These are phyloP conservation scores for Crypturellus undulatus DNA, from an alignment of 2,113 vertebrate genomes.

Conservation along the genomic window DNA sequence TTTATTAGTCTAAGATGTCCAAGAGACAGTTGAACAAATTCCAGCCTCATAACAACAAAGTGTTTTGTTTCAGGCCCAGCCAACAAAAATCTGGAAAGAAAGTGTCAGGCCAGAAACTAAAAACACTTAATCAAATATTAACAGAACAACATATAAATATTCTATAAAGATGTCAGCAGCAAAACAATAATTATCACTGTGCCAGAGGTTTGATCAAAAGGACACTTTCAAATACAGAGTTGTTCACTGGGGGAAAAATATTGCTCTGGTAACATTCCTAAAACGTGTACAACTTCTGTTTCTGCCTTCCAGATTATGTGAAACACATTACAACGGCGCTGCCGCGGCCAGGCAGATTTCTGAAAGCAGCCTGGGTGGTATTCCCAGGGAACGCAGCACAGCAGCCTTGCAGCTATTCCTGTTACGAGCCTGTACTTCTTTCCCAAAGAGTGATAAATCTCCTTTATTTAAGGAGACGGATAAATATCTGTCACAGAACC, in stretches of 20 bases:
- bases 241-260: not conserved
- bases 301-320: slow-evolving; percentile 24
- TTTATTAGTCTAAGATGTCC: not conserved
- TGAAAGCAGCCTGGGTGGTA: slow-evolving; percentile 8
- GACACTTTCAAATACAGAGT: not conserved
- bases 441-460: not conserved
- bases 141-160: slow-evolving; percentile 44
- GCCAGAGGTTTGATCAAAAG: slow-evolving; percentile 45
- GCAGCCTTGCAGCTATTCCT: not conserved
- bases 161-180: slow-evolving; percentile 45
- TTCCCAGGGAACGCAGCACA: not conserved
- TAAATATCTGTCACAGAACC: not conserved
- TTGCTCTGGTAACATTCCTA: not conserved
- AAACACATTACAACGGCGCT: slow-evolving; percentile 29
- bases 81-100: slow-evolving; percentile 22
- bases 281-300: slow-evolving; percentile 4
- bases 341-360: not conserved
- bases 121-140: slow-evolving; percentile 48
- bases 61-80: not conserved
- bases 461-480: not conserved
- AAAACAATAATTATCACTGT: slow-evolving; percentile 40
- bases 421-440: not conserved
- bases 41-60: slow-evolving; percentile 21
- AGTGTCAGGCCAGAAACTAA: not conserved
- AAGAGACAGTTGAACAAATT: not conserved